Evolutionary conservation across 2,888 invertebrate genomes (phyloP).

Genomic region (Microplitis deprimator): DNA sequence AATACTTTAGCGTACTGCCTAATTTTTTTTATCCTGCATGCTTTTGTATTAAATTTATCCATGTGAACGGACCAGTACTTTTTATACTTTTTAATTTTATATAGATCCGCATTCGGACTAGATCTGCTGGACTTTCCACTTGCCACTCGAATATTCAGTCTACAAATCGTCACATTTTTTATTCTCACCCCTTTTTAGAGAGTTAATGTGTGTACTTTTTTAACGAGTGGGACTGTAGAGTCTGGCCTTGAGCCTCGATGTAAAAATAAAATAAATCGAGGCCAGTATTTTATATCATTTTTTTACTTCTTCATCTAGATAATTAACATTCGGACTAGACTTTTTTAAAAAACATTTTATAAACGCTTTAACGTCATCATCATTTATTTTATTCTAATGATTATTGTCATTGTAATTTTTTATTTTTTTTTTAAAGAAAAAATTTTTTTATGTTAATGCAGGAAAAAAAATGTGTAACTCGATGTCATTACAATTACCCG

Average conservation of each 20-base stretch:
- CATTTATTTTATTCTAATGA: not conserved
- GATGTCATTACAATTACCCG: conserved; percentile 35
- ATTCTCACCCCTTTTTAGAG: conserved; percentile 36
- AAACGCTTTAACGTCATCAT: not conserved
- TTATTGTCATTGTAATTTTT: not conserved
- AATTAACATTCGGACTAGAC: conserved; percentile 20
- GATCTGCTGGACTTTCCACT: conserved; percentile 60
- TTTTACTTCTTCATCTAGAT: conserved; percentile 24
- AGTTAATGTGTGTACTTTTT: conserved; percentile 26
- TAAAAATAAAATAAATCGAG: conserved; percentile 17
- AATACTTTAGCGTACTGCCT: conserved; percentile 22
- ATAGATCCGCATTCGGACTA: conserved; percentile 8
- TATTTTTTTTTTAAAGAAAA: not conserved
- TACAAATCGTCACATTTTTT: conserved; percentile 44
- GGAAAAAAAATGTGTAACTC: conserved; percentile 34
- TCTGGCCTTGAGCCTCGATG: conserved; percentile 54
- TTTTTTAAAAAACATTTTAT: conserved; percentile 17
- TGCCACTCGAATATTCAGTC: conserved; percentile 55
- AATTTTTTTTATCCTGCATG: conserved; percentile 10
- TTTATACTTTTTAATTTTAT: conserved; percentile 26
- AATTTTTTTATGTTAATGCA: conserved; percentile 33
- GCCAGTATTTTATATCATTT: not conserved
- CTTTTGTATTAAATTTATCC: conserved; percentile 13
- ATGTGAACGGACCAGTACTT: conserved; percentile 20
- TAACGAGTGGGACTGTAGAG: conserved; percentile 66